Base-by-base conservation (phyloP, 2,797 vertebrate genomes). In the Myiothlypis chrysogaster region DNA sequence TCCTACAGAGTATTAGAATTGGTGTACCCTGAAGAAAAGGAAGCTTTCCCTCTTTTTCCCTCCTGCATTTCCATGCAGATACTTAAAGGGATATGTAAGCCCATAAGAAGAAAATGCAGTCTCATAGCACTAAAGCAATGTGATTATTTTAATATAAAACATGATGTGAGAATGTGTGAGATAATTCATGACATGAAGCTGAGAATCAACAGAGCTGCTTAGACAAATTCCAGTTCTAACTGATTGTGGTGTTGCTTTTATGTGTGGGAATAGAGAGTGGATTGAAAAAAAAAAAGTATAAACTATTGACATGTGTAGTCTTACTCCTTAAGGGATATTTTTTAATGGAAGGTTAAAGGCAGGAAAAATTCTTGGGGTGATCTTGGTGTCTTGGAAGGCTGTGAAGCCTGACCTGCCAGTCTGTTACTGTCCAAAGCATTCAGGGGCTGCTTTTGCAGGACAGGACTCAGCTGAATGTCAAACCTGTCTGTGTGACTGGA, bases 81-180 rank as follows among this genome's bases (percentile, higher is more conserved):
- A 57, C 12, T 95, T 83, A 28, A 35, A 65, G 63, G 52, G 6
- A 59, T 64, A 32, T 71, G 34, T 65, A 81, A 87, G 8, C 30
- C 64, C 18, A 20, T 55, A 77, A 59, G 43, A 77, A 64, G 27
- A 78, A 87, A 92, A 81, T 32, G 35, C 7, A n/a, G 27, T 85
- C 28, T 53, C 50, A 50, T 52, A 85, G 46, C 84, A 61, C 35
- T 50, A 61, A 87, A 91, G 47, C 75, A 89, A 5, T 56, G 52
- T 55, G 78, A 77, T 87, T 24, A 70, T 24, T 89, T 85, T 83
- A 80, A 68, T 83, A 25, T 53, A 59, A 87, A 46, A 27, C 32
- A 32, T 47, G 47, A 81, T 57, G 25, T 66, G 76, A 72, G 59
- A 85, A 91, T 88, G 79, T 43, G 34, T 53, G 25, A 81, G 88